A percentile compares a stretch with the other conserved stretches of the same genome.
Evolutionary conservation across 2,888 invertebrate genomes (phyloP).

Genomic region (Rotaria magnacalcarata): DNA sequence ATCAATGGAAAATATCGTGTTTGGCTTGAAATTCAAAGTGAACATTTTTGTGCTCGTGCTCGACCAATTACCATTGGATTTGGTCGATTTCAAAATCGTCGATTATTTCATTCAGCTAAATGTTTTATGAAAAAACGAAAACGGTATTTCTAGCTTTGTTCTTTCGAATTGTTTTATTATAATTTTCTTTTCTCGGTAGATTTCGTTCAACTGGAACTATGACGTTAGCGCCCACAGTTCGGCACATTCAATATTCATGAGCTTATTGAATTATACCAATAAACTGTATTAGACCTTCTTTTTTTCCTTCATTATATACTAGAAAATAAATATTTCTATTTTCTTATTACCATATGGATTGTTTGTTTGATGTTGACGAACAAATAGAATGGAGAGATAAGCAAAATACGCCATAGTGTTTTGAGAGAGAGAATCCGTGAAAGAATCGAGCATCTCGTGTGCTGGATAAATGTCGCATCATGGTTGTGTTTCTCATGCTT

Average conservation of each 20-base stretch:
- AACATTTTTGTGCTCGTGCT: background rate
- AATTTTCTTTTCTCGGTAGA: background rate
- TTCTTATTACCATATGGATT: too few relatives aligned
- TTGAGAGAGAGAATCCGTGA: too few relatives aligned
- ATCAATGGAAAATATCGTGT: conserved; percentile 10
- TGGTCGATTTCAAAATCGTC: background rate
- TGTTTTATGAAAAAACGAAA: conserved; percentile 33
- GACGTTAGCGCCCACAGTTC: background rate
- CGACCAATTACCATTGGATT: background rate
- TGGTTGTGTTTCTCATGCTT: too few relatives aligned
- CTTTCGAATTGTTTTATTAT: too few relatives aligned
- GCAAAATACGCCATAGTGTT: too few relatives aligned
- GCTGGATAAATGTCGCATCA: too few relatives aligned
- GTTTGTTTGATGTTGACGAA: too few relatives aligned
- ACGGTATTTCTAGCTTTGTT: background rate
- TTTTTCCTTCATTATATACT: too few relatives aligned
- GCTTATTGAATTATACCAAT: background rate
- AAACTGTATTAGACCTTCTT: too few relatives aligned
- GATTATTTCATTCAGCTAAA: background rate
- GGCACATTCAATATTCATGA: background rate
- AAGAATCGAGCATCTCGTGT: too few relatives aligned
- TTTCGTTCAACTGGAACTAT: background rate
- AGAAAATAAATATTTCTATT: too few relatives aligned
- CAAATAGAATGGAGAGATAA: too few relatives aligned
- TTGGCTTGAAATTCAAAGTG: conserved; percentile 28